These are phyloP conservation scores for Chloroclystis v-ata DNA, from an alignment of 2,888 invertebrate genomes.

Conservation along the genomic window DNA sequence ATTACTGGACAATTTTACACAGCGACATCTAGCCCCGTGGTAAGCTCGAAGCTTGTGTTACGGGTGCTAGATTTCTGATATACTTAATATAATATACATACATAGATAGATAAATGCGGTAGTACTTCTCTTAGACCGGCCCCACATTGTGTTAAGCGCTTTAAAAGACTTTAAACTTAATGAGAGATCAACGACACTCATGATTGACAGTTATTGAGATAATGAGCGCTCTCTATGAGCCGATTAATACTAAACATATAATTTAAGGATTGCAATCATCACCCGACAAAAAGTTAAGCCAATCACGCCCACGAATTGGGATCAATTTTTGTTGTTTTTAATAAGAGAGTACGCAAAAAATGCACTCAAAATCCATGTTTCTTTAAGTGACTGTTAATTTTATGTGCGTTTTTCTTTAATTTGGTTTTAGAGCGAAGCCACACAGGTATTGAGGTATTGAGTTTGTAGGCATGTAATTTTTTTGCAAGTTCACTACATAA, in stretches of 20 bases:
- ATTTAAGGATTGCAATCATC: conserved; percentile 27
- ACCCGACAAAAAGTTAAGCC: conserved; percentile 17
- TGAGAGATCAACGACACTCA: conserved; percentile 43
- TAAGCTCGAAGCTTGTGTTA: too few relatives aligned
- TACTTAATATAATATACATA: too few relatives aligned
- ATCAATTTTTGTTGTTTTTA: conserved; percentile 15
- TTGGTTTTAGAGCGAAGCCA: neutral
- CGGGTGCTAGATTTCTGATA: too few relatives aligned
- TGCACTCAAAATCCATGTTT: conserved; percentile 10
- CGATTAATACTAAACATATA: conserved; percentile 48
- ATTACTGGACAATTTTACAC: too few relatives aligned
- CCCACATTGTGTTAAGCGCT: too few relatives aligned
- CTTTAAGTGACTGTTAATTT: conserved; percentile 1
- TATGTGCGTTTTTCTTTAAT: neutral
- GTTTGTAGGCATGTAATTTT: too few relatives aligned
- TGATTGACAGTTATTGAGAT: conserved; percentile 48
- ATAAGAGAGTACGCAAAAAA: conserved; percentile 19
- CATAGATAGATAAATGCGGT: too few relatives aligned
- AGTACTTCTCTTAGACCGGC: too few relatives aligned
- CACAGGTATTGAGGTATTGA: too few relatives aligned
- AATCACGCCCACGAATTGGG: conserved; percentile 24
- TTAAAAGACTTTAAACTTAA: neutral
- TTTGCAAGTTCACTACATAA: too few relatives aligned
- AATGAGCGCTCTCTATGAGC: conserved; percentile 37
- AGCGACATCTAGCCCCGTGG: too few relatives aligned